Percentiles rank a stretch among this genome's conserved stretches.
Evolutionary conservation across 2,113 vertebrate species (phyloP).

Genomic region (Mus spicilegus): DNA sequence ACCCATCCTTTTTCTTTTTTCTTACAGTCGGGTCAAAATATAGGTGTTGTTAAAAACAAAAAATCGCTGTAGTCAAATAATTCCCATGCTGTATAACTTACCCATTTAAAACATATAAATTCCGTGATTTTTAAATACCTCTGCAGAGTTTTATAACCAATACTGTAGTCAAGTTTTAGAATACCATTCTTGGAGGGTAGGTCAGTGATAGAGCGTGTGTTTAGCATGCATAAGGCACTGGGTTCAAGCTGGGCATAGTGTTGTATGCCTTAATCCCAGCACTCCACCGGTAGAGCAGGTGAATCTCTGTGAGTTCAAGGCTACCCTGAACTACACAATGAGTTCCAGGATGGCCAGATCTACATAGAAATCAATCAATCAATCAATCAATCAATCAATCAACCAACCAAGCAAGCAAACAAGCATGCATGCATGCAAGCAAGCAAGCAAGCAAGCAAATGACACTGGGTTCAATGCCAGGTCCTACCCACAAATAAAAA

Average conservation of each 20-base stretch:
- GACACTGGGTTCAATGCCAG: background rate
- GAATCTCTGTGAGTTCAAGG: background rate
- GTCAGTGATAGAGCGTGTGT: background rate
- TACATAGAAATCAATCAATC: background rate
- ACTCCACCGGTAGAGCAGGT: background rate
- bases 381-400: background rate
- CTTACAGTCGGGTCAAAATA: constrained; percentile 15
- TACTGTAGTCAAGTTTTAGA: constrained; percentile 11
- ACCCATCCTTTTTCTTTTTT: background rate
- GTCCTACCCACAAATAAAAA: background rate
- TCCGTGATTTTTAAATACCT: background rate
- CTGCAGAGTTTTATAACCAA: background rate
- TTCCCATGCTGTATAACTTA: background rate
- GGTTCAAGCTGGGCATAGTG: background rate
- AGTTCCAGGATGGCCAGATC: background rate
- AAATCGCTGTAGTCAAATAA: constrained; percentile 46
- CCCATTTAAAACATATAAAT: background rate
- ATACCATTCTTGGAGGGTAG: background rate
- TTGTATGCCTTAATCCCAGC: background rate
- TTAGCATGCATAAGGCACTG: background rate
- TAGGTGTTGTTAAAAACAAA: background rate
- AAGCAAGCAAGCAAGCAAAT: background rate
- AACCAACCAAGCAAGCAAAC: background rate
- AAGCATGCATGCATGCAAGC: background rate
- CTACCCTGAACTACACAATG: background rate